Evolutionary conservation across 2,113 vertebrate genomes (phyloP).

Genomic region (Sturnira hondurensis): DNA sequence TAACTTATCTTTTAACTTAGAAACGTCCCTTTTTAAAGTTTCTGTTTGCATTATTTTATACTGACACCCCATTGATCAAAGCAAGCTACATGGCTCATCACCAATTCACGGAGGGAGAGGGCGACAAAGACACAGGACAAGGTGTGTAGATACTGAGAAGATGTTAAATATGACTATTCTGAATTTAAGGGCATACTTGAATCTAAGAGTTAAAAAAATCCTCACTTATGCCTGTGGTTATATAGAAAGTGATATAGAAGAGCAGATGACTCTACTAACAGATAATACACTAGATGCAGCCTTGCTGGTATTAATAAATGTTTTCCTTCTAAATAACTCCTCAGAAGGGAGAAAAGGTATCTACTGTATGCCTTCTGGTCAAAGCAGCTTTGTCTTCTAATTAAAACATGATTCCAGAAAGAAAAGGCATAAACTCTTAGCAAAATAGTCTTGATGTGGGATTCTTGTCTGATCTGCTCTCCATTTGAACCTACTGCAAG

Average conservation of each 20-base stretch:
- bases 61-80: not conserved
- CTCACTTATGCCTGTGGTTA: not conserved
- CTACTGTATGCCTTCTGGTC: not conserved
- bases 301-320: not conserved
- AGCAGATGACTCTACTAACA: not conserved
- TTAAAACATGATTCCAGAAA: not conserved
- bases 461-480: not conserved
- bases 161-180: not conserved
- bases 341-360: not conserved
- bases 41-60: not conserved
- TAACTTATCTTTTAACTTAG: not conserved
- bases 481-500: not conserved
- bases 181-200: not conserved
- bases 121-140: not conserved
- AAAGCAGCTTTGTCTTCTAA: not conserved
- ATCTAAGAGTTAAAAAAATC: not conserved
- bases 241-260: not conserved
- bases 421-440: not conserved
- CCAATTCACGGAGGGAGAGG: not conserved
- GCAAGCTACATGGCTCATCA: not conserved
- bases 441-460: not conserved
- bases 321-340: not conserved
- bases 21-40: not conserved
- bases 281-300: not conserved
- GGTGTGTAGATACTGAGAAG: not conserved